These are phyloP conservation scores for Leptoteleia sp. DNA, from an alignment of 1,140 invertebrate species.

Conservation along the genomic window DNA sequence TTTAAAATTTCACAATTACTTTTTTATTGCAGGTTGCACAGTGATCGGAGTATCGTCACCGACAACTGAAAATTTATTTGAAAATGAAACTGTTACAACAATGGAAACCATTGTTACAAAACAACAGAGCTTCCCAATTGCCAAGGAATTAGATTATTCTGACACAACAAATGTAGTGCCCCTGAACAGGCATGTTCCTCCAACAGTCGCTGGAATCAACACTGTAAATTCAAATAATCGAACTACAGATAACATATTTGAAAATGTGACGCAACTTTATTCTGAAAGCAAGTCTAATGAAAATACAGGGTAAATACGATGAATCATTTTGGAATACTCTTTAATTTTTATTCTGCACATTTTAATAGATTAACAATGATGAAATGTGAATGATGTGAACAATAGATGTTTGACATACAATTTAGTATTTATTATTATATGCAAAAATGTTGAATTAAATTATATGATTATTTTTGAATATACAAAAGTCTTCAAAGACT, in stretches of 20 bases:
- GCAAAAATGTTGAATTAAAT: too few species aligned
- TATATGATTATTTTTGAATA: too few species aligned
- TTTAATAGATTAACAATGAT: too few species aligned
- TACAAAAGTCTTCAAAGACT: too few species aligned
- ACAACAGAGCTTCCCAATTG: constrained; percentile 52
- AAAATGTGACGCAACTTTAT: constrained; percentile 31
- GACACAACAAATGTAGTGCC: constrained; percentile 21
- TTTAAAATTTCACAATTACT: constrained; percentile 1
- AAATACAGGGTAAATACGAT: constrained; percentile 40
- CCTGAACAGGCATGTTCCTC: constrained; percentile 4
- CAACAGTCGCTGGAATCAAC: constrained; percentile 18
- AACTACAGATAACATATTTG: constrained; percentile 19
- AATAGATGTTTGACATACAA: too few species aligned
- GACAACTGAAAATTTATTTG: constrained; percentile 23
- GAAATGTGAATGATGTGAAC: too few species aligned
- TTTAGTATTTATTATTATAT: too few species aligned
- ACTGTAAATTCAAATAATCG: constrained; percentile 27
- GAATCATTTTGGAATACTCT: constrained; percentile 9
- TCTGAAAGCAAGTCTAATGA: constrained; percentile 23
- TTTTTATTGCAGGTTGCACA: constrained; percentile 28
- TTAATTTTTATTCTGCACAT: too few species aligned
- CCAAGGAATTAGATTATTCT: constrained; percentile 34
- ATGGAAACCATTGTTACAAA: constrained; percentile 11
- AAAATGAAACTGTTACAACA: constrained; percentile 24
- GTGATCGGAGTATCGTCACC: constrained; percentile 27